Percentiles rank a stretch among this genome's conserved stretches.
Evolutionary conservation across 2,113 vertebrate genomes (phyloP).

Genomic region (Odocoileus virginianus): DNA sequence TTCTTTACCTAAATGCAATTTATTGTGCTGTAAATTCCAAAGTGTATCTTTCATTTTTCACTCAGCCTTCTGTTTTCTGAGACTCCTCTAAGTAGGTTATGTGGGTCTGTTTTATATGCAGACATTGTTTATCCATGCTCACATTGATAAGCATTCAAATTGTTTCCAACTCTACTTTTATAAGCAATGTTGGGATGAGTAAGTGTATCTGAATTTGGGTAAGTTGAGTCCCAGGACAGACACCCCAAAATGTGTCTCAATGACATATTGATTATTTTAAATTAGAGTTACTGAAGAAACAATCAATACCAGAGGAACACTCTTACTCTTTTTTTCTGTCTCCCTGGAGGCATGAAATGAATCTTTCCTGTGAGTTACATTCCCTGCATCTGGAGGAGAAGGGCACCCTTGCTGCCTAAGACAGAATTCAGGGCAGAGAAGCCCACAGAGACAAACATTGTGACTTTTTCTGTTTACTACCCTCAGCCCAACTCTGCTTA

Average conservation of each 20-base stretch:
- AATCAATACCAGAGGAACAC: not conserved
- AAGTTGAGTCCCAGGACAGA: not conserved
- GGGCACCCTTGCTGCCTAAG: not conserved
- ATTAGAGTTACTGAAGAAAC: not conserved
- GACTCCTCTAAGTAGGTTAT: slow-evolving; percentile 2
- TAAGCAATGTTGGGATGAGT: not conserved
- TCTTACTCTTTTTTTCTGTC: not conserved
- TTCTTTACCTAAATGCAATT: not conserved
- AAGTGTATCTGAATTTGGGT: not conserved
- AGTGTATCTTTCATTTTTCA: not conserved
- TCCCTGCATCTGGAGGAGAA: not conserved
- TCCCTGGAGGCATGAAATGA: not conserved
- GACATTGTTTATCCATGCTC: not conserved
- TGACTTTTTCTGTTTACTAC: not conserved
- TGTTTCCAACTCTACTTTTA: slow-evolving; percentile 22
- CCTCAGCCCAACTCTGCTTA: not conserved
- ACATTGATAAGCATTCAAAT: not conserved
- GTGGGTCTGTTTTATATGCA: not conserved
- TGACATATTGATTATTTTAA: not conserved
- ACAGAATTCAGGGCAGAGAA: not conserved
- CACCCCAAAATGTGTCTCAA: not conserved
- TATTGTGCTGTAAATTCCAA: slow-evolving; percentile 9
- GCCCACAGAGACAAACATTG: not conserved
- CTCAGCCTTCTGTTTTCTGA: not conserved
- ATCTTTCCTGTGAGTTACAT: not conserved